Evolutionary conservation across 1,140 invertebrate genomes (phyloP).

Genomic region (Neodiprion virginianus): DNA sequence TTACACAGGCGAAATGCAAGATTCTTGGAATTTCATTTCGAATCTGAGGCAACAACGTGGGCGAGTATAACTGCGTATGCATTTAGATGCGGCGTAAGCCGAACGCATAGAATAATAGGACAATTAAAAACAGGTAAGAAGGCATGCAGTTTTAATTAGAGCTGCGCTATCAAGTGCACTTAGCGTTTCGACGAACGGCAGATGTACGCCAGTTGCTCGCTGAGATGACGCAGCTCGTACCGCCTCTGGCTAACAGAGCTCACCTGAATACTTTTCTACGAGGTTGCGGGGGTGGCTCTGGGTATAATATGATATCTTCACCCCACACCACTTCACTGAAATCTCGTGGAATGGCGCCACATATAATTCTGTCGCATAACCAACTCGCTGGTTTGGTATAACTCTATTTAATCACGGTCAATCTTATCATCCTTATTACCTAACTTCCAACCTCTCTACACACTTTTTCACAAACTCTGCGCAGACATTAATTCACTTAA

Average conservation of each 20-base stretch:
- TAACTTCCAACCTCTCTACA: neutral
- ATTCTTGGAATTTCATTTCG: too few relatives aligned
- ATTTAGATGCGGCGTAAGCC: too few relatives aligned
- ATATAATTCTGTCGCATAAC: neutral
- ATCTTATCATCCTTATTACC: neutral
- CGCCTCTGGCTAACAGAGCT: neutral
- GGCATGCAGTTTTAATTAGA: slow-evolving; percentile 1
- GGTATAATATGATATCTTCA: too few relatives aligned
- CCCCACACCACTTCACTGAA: neutral
- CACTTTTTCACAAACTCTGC: neutral
- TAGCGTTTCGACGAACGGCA: neutral
- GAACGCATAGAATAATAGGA: too few relatives aligned
- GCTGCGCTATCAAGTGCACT: neutral
- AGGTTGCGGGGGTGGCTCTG: too few relatives aligned
- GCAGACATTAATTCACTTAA: neutral
- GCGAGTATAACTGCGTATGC: too few relatives aligned
- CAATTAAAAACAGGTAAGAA: neutral
- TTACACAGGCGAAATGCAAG: too few relatives aligned
- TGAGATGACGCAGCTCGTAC: neutral
- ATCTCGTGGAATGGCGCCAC: neutral
- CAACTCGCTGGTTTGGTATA: neutral
- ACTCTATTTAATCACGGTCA: neutral
- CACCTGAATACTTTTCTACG: neutral
- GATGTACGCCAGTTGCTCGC: neutral
- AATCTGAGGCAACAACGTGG: too few relatives aligned